Evolutionary conservation across 2,888 invertebrate species (phyloP).

Genomic region (Leptinotarsa rubiginosa): DNA sequence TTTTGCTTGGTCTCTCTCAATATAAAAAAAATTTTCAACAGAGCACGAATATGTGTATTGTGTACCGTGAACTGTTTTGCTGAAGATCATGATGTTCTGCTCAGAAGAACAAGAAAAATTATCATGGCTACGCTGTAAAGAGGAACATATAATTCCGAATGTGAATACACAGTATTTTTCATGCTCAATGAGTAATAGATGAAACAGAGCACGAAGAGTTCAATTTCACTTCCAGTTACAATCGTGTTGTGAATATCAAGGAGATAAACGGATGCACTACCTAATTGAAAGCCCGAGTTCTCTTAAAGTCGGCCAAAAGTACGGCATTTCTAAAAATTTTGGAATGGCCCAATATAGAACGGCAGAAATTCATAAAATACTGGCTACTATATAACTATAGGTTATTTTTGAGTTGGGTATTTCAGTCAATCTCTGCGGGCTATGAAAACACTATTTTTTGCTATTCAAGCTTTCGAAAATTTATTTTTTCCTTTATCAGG

Average conservation of each 20-base stretch:
- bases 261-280: background rate
- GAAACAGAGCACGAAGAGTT: constrained; percentile 25
- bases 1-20: background rate
- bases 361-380: too few species aligned
- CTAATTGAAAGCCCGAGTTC: background rate
- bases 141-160: constrained; percentile 18
- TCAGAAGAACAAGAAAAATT: constrained; percentile 14
- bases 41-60: background rate
- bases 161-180: constrained; percentile 19
- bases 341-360: too few species aligned
- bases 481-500: too few species aligned
- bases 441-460: too few species aligned
- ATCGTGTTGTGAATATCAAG: background rate
- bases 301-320: background rate
- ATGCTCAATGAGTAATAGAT: constrained; percentile 21
- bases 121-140: background rate
- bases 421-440: too few species aligned
- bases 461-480: too few species aligned
- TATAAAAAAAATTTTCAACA: background rate
- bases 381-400: too few species aligned
- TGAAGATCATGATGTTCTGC: constrained; percentile 8
- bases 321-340: too few species aligned
- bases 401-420: too few species aligned
- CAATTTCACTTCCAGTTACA: constrained; percentile 25
- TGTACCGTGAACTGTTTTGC: background rate